Percentiles rank a stretch among this genome's conserved stretches.
Conservation (phyloP, 2,113 vertebrate genomes). For the Mobula hypostoma region DNA sequence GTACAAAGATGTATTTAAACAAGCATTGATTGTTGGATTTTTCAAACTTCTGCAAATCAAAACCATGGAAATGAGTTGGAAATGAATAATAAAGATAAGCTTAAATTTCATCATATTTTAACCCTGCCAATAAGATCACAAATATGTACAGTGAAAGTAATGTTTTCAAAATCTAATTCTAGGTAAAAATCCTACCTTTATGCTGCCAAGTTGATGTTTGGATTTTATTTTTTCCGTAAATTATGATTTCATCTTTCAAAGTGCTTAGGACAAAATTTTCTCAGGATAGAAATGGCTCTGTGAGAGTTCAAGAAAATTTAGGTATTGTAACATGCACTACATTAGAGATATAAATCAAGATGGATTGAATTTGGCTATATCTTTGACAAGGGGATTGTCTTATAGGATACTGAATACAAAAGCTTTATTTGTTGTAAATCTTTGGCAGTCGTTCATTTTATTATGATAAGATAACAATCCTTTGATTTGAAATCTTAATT, state of each 20-base stretch:
- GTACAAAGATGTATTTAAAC: neutral
- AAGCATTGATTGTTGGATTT: neutral
- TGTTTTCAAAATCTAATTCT: neutral
- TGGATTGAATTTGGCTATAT: neutral
- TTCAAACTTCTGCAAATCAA: neutral
- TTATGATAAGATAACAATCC: neutral
- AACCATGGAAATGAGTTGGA: neutral
- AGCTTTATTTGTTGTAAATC: neutral
- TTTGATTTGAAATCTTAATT: too few relatives aligned
- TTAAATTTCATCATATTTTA: constrained; percentile 19
- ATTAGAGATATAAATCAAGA: neutral
- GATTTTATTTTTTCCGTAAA: neutral
- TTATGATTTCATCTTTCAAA: neutral
- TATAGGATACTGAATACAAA: neutral
- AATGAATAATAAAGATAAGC: neutral
- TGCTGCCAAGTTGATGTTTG: neutral
- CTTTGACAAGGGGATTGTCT: neutral
- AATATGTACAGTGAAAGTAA: neutral
- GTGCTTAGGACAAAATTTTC: neutral
- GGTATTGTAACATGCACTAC: neutral
- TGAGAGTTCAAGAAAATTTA: neutral
- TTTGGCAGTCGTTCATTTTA: neutral
- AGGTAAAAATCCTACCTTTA: neutral
- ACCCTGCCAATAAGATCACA: neutral
- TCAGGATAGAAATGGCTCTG: neutral